Conservation (phyloP, 1,140 invertebrate species). For the Drosophila triauraria region DNA sequence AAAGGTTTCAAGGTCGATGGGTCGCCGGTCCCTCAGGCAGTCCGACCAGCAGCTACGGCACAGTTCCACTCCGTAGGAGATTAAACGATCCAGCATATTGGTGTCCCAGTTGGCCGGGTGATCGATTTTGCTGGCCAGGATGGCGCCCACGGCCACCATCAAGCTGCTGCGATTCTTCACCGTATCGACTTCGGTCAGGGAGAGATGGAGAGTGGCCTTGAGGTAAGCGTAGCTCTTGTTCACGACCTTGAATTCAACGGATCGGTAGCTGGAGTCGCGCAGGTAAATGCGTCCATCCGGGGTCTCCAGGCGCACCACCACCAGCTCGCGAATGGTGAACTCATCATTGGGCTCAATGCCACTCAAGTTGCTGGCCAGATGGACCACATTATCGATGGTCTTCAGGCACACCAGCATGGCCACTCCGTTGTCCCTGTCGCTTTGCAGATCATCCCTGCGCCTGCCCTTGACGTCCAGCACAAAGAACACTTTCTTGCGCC, state of each 20-base stretch:
- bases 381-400: slow-evolving; percentile 61
- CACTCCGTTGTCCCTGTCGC: slow-evolving; percentile 27
- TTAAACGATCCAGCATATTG: slow-evolving; percentile 62
- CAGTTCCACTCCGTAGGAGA: slow-evolving; percentile 74
- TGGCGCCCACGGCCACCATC: slow-evolving; percentile 57
- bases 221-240: slow-evolving; percentile 75
- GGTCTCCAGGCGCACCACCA: slow-evolving; percentile 56
- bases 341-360: slow-evolving; percentile 21
- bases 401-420: slow-evolving; percentile 65
- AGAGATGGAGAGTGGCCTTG: slow-evolving; percentile 60
- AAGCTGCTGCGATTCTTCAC: slow-evolving; percentile 63
- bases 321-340: slow-evolving; percentile 67
- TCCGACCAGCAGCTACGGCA: slow-evolving; percentile 54
- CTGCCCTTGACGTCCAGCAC: slow-evolving; percentile 65
- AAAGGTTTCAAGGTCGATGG: slow-evolving; percentile 58
- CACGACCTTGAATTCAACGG: slow-evolving; percentile 59
- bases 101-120: slow-evolving; percentile 75
- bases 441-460: slow-evolving; percentile 19
- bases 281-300: slow-evolving; percentile 57
- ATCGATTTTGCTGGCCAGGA: slow-evolving; percentile 75
- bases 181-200: slow-evolving; percentile 27
- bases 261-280: slow-evolving; percentile 32
- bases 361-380: slow-evolving; percentile 60
- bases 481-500: slow-evolving; percentile 45
- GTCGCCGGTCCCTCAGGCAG: slow-evolving; percentile 16